These are phyloP conservation scores for Amphiprion percula DNA, from an alignment of 2,113 vertebrate genomes.

Conservation along the genomic window DNA sequence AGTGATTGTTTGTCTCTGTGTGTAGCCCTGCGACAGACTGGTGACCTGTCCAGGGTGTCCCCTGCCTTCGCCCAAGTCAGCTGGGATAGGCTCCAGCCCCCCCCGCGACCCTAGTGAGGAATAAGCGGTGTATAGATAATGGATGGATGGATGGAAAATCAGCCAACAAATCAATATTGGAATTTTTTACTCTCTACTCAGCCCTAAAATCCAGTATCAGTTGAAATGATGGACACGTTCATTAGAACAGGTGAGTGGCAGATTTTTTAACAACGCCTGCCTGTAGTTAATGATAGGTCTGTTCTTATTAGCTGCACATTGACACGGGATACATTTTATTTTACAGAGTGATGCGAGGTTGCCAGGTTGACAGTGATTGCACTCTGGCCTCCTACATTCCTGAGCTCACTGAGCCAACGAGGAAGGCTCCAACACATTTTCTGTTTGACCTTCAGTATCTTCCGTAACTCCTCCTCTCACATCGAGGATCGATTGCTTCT, in stretches of 20 bases:
- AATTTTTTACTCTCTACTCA: too few species aligned
- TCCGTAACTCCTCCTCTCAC: slow-evolving; percentile 31
- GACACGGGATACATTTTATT: neutral
- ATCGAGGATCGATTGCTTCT: slow-evolving; percentile 64
- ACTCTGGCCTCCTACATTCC: slow-evolving; percentile 15
- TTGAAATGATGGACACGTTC: neutral
- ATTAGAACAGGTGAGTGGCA: neutral
- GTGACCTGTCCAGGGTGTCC: too few species aligned
- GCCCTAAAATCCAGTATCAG: neutral
- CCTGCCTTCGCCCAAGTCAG: too few species aligned
- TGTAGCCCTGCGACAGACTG: too few species aligned
- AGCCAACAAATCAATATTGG: too few species aligned
- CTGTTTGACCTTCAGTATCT: slow-evolving; percentile 63
- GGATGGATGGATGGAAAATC: too few species aligned
- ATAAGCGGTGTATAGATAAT: too few species aligned
- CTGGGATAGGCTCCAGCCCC: too few species aligned
- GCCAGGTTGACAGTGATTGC: slow-evolving; percentile 2
- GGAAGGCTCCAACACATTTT: slow-evolving; percentile 31
- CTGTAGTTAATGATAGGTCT: slow-evolving; percentile 12
- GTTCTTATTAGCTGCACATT: neutral
- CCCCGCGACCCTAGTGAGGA: too few species aligned
- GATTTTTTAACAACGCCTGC: neutral
- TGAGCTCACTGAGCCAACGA: neutral
- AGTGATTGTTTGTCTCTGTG: too few species aligned
- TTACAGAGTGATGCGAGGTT: slow-evolving; percentile 3